Conservation (phyloP, 2,113 vertebrate species). For the Chionodraco myersi region DNA sequence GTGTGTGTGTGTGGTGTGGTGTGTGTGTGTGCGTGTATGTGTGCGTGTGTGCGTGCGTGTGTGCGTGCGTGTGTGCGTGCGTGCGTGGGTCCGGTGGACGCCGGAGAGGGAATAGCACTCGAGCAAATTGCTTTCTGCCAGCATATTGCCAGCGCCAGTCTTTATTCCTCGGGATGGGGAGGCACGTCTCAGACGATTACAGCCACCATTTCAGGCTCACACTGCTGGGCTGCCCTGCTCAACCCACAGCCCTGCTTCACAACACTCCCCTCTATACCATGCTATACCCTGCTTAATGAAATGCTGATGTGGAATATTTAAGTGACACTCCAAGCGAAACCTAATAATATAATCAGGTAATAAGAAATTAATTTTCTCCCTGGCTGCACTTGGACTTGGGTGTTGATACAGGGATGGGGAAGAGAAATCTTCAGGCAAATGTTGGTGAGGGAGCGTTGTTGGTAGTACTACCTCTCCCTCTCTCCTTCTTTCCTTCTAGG, state of each 20-base stretch:
- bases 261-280: slow-evolving; percentile 42
- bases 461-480: slow-evolving; percentile 18
- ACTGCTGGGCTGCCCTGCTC: slow-evolving; percentile 32
- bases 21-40: slow-evolving; percentile 12
- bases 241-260: slow-evolving; percentile 38
- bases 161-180: slow-evolving; percentile 71
- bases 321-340: slow-evolving; percentile 72
- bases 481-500: slow-evolving; percentile 19
- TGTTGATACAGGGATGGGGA: slow-evolving; percentile 74
- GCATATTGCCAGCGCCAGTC: slow-evolving; percentile 79
- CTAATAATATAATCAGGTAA: slow-evolving; percentile 83
- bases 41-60: slow-evolving; percentile 44
- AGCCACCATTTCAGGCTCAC: slow-evolving; percentile 38
- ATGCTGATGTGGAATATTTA: slow-evolving; percentile 82
- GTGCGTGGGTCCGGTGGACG: slow-evolving; percentile 6
- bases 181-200: slow-evolving; percentile 71
- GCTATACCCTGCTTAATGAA: slow-evolving; percentile 56
- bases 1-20: neutral
- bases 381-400: slow-evolving; percentile 84
- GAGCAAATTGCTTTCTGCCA: slow-evolving; percentile 82
- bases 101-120: slow-evolving; percentile 63
- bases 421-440: slow-evolving; percentile 58
- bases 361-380: slow-evolving; percentile 88
- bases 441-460: slow-evolving; percentile 37
- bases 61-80: slow-evolving; percentile 33